Evolutionary conservation across 2,888 invertebrate species (phyloP).

Genomic region (Entomobrya multifasciata): DNA sequence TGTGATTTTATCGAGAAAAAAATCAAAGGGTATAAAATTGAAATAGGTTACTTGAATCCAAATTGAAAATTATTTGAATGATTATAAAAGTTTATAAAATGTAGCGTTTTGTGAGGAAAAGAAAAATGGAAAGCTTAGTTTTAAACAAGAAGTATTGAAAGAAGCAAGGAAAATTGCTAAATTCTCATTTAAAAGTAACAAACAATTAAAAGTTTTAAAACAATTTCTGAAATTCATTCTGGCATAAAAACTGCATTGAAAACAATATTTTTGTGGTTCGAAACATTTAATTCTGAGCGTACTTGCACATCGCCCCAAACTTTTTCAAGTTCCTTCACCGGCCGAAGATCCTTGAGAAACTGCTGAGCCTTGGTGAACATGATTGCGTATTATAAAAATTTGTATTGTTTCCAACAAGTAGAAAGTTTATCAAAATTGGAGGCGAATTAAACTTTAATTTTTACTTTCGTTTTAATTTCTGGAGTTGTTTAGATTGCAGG

Average conservation of each 20-base stretch:
- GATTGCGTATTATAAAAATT: background rate
- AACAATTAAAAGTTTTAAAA: no score
- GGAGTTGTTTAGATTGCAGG: no score
- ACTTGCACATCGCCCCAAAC: constrained; percentile 73
- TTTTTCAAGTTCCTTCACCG: constrained; percentile 71
- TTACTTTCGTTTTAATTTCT: background rate
- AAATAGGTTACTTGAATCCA: no score
- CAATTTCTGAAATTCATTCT: no score
- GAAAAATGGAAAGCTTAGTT: background rate
- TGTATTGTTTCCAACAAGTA: constrained; percentile 7
- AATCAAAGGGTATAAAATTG: no score
- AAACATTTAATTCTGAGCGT: constrained; percentile 14
- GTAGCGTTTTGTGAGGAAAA: no score
- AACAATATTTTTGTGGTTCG: no score
- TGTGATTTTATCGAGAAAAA: no score
- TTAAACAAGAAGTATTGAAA: background rate
- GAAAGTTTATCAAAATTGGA: constrained; percentile 50
- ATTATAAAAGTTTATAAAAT: no score
- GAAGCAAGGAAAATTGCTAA: background rate
- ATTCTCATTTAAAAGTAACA: background rate
- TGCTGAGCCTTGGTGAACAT: constrained; percentile 72
- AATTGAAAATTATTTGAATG: no score
- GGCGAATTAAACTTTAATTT: constrained; percentile 1
- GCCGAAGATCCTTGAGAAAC: constrained; percentile 70
- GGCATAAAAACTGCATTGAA: no score